These are phyloP conservation scores for Catocala sponsa DNA, from an alignment of 2,888 invertebrate genomes.

Conservation along the genomic window DNA sequence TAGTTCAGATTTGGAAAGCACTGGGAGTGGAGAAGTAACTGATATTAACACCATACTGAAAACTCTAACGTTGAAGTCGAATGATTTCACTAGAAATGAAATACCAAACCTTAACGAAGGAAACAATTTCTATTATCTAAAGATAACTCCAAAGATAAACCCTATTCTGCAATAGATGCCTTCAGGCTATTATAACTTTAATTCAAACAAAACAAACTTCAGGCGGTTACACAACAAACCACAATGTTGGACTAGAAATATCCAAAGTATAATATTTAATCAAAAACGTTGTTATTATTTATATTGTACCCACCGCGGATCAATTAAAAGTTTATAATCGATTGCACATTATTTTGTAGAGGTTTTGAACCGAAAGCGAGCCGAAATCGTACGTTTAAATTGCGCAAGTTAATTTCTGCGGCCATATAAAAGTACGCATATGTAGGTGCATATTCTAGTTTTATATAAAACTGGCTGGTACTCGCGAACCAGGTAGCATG, in stretches of 20 bases:
- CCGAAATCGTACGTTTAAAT: not conserved
- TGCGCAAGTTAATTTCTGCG: not conserved
- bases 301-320: slow-evolving; percentile 11
- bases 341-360: slow-evolving; percentile 6
- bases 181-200: slow-evolving; percentile 1
- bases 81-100: no score
- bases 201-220: slow-evolving; percentile 6
- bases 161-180: not conserved
- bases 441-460: no score
- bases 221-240: not conserved
- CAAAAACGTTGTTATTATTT: slow-evolving; percentile 16
- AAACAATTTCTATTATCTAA: not conserved
- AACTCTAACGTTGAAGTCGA: no score
- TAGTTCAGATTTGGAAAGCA: no score
- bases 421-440: no score
- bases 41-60: no score
- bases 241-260: not conserved
- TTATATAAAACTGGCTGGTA: no score
- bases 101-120: no score
- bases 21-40: no score
- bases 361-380: slow-evolving; percentile 2
- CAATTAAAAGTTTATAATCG: slow-evolving; percentile 37
- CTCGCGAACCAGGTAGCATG: no score
- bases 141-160: not conserved
- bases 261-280: slow-evolving; percentile 12